phyloP scores from a whole-genome alignment of 2,113 vertebrate genomes.

The Hyla sarda region DNA sequence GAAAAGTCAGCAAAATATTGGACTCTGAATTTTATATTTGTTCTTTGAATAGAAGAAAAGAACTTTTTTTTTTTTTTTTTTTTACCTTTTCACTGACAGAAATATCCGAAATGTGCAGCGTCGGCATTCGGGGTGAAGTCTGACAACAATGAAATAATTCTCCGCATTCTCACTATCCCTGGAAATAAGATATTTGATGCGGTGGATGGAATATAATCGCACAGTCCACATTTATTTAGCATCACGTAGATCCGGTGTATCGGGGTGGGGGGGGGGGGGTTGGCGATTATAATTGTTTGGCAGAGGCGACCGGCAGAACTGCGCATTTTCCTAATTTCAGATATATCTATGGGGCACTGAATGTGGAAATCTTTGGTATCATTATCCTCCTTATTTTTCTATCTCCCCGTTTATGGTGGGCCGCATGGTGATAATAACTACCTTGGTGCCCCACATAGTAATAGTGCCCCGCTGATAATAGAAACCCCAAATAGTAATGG shows the following conservation, averaged over 20 bases:
- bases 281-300: neutral
- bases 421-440: too few species aligned
- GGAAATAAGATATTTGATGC: neutral
- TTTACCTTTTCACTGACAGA: neutral
- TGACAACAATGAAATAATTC: neutral
- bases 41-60: neutral
- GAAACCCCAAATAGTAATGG: too few species aligned
- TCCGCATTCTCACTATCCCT: neutral
- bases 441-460: too few species aligned
- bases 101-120: neutral
- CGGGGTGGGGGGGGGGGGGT: too few species aligned
- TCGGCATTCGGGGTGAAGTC: neutral
- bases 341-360: too few species aligned
- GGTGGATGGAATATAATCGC: neutral
- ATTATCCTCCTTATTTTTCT: too few species aligned
- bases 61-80: neutral
- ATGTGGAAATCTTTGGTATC: too few species aligned
- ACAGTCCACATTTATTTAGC: neutral
- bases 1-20: constrained; percentile 11
- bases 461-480: too few species aligned
- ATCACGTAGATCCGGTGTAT: neutral
- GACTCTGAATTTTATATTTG: neutral
- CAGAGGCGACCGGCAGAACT: too few species aligned
- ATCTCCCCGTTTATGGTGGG: too few species aligned
- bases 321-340: too few species aligned